These are phyloP conservation scores for Ormyrus thymus DNA, from an alignment of 2,888 invertebrate genomes.

Conservation along the genomic window DNA sequence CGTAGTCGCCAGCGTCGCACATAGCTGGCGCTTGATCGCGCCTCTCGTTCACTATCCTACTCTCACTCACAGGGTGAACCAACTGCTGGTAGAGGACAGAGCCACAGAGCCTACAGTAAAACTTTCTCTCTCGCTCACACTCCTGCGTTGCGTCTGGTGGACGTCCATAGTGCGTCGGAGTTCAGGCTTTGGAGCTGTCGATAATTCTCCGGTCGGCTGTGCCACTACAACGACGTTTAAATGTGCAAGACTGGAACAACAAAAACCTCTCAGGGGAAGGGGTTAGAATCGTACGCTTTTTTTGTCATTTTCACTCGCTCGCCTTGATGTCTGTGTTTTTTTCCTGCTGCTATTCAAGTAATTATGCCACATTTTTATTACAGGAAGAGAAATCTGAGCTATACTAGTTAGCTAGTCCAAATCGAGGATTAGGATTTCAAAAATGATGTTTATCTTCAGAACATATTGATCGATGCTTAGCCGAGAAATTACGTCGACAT, in stretches of 20 bases:
- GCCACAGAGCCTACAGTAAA: no score
- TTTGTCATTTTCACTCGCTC: neutral
- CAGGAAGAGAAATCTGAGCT: slow-evolving; percentile 19
- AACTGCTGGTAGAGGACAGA: no score
- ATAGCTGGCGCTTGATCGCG: slow-evolving; percentile 30
- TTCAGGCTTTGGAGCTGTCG: slow-evolving; percentile 16
- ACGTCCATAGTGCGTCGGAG: neutral
- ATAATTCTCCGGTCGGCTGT: neutral
- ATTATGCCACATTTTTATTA: slow-evolving; percentile 1
- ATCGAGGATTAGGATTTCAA: neutral
- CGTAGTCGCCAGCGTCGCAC: neutral
- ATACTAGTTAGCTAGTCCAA: neutral
- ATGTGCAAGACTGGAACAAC: slow-evolving; percentile 7
- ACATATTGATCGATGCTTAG: neutral
- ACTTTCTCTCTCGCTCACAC: no score
- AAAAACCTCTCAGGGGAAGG: slow-evolving; percentile 13
- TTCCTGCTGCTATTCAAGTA: no score
- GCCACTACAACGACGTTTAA: neutral
- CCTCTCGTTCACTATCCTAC: neutral
- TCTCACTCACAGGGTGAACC: no score
- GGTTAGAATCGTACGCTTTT: slow-evolving; percentile 29
- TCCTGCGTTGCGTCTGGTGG: neutral
- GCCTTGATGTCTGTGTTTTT: neutral
- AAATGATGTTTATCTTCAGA: slow-evolving; percentile 21
- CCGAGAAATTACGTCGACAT: neutral